Evolutionary conservation across 1,140 invertebrate species (phyloP), one percentile per base, ranked within the genome.

Genomic region (Anadara kagoshimensis): DNA sequence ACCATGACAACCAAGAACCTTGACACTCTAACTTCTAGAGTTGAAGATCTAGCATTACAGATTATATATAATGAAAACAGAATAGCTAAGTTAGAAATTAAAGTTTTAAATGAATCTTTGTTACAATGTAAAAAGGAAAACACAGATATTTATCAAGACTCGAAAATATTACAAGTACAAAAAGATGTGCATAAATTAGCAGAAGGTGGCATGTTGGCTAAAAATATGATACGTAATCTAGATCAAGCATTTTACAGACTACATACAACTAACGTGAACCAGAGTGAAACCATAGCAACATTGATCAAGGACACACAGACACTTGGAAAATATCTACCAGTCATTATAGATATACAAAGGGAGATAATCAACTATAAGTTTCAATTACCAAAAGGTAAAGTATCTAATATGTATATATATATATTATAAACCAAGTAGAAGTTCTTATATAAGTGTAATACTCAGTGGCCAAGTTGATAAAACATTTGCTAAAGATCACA

Each of bases 371-470:
- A 84, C 41, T 71, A 83, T 11, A 74, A 78, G 8, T 73, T 73
- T 41, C 75, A 79, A 56, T 58, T 86, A 41, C 86, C 86, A n/a
- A 66, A 53, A 78, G 86, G 86, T 87, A 75, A 69, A 63, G 5
- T 51, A 10, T 53, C 41, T 16, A 10, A 20, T 10, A 41, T 26
- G n/a, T n/a, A 36, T 36, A 36, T n/a, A 36, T 7, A 36, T 7
- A 36, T 36, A 36, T 2, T 36, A 36, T 36, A 36, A 2, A 36
- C 29, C 29, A 36, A 36, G 29, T 36, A 36, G 29, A 36, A 36
- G 7, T 7, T 36, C 29, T 36, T 36, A 36, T 36, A 36, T 36
- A 36, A 36, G 29, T 36, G 29, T 36, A 7, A 36, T 2, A 36
- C 7, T 36, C 7, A 7, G 7, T 3, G 29, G 49, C 20, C 49